phyloP scores from a whole-genome alignment of 2,888 invertebrate species.

The Operophtera brumata region DNA sequence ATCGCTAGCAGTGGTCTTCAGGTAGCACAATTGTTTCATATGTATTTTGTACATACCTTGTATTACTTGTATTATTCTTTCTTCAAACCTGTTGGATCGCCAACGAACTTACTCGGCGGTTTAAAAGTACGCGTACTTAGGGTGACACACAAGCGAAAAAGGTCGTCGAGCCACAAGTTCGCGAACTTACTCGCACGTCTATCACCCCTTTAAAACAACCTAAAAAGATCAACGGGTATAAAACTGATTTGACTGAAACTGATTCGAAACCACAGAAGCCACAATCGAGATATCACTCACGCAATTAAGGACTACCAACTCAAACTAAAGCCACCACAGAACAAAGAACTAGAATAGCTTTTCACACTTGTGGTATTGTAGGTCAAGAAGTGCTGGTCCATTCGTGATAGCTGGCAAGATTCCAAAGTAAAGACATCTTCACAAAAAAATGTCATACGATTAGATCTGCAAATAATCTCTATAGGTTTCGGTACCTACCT shows the following conservation, averaged over 20 bases:
- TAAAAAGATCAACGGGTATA: slow-evolving; percentile 8
- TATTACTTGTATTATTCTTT: no score
- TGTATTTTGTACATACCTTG: no score
- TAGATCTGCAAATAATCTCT: slow-evolving; percentile 32
- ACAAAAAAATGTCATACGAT: slow-evolving; percentile 34
- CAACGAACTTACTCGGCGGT: no score
- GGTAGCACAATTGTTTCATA: no score
- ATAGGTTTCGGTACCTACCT: slow-evolving; percentile 11
- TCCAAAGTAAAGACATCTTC: slow-evolving; percentile 19
- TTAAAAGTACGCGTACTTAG: no score
- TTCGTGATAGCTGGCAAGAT: slow-evolving; percentile 6
- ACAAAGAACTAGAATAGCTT: neutral
- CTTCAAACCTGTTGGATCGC: no score
- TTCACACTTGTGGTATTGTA: slow-evolving; percentile 3
- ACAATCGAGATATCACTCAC: slow-evolving; percentile 10
- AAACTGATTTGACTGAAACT: slow-evolving; percentile 23
- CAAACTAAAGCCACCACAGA: slow-evolving; percentile 8
- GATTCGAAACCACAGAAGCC: slow-evolving; percentile 12
- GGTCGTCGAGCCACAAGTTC: no score
- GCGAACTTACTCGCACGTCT: no score
- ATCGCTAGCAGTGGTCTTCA: no score
- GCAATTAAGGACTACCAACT: slow-evolving; percentile 22
- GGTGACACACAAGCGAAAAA: neutral
- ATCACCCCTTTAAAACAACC: neutral
- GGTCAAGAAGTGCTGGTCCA: slow-evolving; percentile 13